Evolutionary conservation across 1,140 invertebrate genomes (phyloP).

Genomic region (Drosophila paulistorum): DNA sequence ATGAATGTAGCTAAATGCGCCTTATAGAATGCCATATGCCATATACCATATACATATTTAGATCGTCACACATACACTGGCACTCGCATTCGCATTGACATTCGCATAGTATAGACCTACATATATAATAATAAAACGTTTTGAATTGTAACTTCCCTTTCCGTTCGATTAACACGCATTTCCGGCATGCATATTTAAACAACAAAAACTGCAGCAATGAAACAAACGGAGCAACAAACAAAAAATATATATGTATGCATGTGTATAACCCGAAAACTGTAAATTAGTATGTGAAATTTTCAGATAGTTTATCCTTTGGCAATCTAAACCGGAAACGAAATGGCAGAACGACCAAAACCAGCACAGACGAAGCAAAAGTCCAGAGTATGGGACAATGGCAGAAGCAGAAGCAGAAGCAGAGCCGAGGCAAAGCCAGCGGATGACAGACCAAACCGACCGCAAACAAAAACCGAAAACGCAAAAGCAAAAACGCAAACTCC

Average conservation of each 20-base stretch:
- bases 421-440: constrained; percentile 22
- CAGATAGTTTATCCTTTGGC: constrained; percentile 67
- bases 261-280: constrained; percentile 38
- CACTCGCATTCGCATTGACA: not conserved
- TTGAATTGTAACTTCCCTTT: constrained; percentile 54
- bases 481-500: constrained; percentile 76
- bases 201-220: constrained; percentile 1
- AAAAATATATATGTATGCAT: not conserved
- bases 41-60: not conserved
- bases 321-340: constrained; percentile 63
- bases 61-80: not conserved
- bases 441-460: constrained; percentile 66
- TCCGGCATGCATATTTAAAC: constrained; percentile 57
- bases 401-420: not conserved
- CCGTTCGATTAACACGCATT: constrained; percentile 76
- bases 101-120: not conserved
- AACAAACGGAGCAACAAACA: not conserved
- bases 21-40: not conserved
- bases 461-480: constrained; percentile 70
- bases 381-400: too few relatives aligned
- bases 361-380: constrained; percentile 1
- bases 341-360: constrained; percentile 20
- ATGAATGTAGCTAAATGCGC: constrained; percentile 7
- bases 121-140: constrained; percentile 32
- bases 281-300: constrained; percentile 76